These are phyloP conservation scores for Pimephales promelas DNA, from an alignment of 2,113 vertebrate species.

Conservation along the genomic window DNA sequence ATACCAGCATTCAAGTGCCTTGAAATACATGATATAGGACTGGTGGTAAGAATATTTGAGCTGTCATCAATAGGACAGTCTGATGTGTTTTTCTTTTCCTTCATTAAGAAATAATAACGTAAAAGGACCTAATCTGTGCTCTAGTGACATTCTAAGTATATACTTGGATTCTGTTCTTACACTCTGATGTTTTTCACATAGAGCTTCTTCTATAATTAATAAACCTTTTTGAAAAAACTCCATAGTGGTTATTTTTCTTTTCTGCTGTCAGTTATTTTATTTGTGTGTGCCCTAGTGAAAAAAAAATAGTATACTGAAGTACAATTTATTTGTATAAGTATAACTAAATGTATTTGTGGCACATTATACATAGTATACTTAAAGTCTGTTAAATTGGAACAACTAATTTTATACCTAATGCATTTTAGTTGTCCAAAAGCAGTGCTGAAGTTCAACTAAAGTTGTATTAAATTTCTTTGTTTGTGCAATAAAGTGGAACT, in stretches of 20 bases:
- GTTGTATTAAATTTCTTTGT: no score
- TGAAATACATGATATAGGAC: background rate
- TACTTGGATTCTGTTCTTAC: conserved; percentile 23
- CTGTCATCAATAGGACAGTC: background rate
- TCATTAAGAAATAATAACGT: background rate
- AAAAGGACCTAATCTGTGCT: background rate
- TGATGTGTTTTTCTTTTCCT: background rate
- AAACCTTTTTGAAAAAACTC: conserved; percentile 43
- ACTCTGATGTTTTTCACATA: conserved; percentile 37
- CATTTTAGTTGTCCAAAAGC: no score
- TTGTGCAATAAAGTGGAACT: no score
- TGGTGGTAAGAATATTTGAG: background rate
- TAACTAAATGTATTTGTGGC: no score
- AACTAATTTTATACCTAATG: no score
- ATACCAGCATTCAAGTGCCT: background rate
- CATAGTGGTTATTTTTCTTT: conserved; percentile 18
- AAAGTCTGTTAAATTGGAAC: no score
- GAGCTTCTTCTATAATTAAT: conserved; percentile 45
- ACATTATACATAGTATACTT: no score
- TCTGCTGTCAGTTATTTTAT: background rate
- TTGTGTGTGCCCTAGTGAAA: no score
- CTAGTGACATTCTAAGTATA: conserved; percentile 15
- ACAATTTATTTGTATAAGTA: no score
- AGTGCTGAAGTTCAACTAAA: no score
- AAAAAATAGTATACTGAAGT: no score